Conservation (phyloP, 2,113 vertebrate species). For the Elephantulus edwardii region DNA sequence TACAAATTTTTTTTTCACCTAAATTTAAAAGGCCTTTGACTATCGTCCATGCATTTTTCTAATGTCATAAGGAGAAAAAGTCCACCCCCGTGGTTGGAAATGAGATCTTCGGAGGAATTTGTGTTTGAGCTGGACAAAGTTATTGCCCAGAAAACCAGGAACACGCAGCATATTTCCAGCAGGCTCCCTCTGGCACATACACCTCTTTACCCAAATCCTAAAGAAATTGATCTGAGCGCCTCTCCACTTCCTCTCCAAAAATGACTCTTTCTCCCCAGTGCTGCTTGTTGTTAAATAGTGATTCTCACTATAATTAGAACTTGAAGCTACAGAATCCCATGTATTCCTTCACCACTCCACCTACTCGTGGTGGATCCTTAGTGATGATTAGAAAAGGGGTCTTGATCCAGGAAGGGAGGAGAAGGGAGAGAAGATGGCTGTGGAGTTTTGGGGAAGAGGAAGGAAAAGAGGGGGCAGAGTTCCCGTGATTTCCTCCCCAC, state of each 20-base stretch:
- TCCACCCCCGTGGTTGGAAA: not conserved
- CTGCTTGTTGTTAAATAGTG: slow-evolving; percentile 38
- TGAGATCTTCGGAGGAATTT: slow-evolving; percentile 37
- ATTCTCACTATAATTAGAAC: slow-evolving; percentile 44
- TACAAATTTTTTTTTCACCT: slow-evolving; percentile 38
- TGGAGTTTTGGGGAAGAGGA: too few species aligned
- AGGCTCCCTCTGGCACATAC: not conserved
- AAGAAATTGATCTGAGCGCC: not conserved
- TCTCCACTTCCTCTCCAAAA: not conserved
- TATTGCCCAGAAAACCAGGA: not conserved
- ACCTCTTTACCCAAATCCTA: not conserved
- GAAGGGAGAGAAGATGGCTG: too few species aligned
- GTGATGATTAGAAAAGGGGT: slow-evolving; percentile 35
- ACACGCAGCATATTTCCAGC: slow-evolving; percentile 34
- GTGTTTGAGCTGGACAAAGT: slow-evolving; percentile 9
- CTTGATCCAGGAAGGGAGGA: slow-evolving; percentile 36
- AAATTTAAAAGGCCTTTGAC: slow-evolving; percentile 30
- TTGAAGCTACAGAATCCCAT: slow-evolving; percentile 66
- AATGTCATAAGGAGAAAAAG: not conserved
- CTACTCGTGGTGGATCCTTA: slow-evolving; percentile 49
- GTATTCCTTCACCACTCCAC: slow-evolving; percentile 39
- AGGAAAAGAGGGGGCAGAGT: slow-evolving; percentile 28
- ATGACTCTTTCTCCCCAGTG: not conserved
- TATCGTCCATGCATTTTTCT: not conserved
- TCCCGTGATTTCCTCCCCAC: not conserved